A percentile compares a stretch with the other conserved stretches of the same genome.
Conservation (phyloP, 2,797 vertebrate genomes). For the Acanthurus tractus region DNA sequence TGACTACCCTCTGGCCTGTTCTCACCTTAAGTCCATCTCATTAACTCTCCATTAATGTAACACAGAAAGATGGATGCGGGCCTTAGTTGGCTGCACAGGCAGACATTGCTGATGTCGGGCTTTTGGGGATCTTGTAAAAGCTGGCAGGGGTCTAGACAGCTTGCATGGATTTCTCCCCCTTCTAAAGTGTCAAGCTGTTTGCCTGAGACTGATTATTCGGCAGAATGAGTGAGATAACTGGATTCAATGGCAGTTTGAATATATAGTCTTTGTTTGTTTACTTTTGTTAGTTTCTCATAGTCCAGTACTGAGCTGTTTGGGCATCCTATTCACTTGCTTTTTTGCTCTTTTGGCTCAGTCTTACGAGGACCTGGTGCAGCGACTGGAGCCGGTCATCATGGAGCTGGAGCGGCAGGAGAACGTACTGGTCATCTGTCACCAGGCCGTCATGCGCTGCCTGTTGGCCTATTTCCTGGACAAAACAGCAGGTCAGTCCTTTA, state of each 20-base stretch:
- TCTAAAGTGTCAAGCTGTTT: constrained; percentile 15
- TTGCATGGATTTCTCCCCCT: constrained; percentile 17
- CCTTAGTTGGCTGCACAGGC: constrained; percentile 27
- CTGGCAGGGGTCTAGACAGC: background rate
- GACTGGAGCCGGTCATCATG: constrained; percentile 98
- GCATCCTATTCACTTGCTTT: background rate
- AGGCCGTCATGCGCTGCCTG: constrained; percentile 98
- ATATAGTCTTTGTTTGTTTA: too few relatives aligned
- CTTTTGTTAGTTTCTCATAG: too few relatives aligned
- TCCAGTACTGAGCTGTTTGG: fast-evolving
- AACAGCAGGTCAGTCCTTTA: constrained; percentile 87
- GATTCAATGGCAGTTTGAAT: background rate
- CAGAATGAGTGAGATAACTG: background rate
- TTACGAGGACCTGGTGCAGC: constrained; percentile 98
- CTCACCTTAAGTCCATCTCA: constrained; percentile 60
- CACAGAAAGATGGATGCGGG: constrained; percentile 45
- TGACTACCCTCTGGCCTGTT: constrained; percentile 42
- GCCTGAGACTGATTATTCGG: background rate
- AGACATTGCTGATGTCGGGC: background rate
- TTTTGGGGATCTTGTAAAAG: constrained; percentile 20
- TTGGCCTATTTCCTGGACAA: constrained; percentile 98
- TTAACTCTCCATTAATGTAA: constrained; percentile 65
- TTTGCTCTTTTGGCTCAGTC: constrained; percentile 83
- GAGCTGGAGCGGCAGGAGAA: constrained; percentile 99
- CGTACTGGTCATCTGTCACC: constrained; percentile 96